Percentiles rank a stretch among this genome's conserved stretches.
phyloP scores from a whole-genome alignment of 2,113 vertebrate genomes.

The Cettia cetti region DNA sequence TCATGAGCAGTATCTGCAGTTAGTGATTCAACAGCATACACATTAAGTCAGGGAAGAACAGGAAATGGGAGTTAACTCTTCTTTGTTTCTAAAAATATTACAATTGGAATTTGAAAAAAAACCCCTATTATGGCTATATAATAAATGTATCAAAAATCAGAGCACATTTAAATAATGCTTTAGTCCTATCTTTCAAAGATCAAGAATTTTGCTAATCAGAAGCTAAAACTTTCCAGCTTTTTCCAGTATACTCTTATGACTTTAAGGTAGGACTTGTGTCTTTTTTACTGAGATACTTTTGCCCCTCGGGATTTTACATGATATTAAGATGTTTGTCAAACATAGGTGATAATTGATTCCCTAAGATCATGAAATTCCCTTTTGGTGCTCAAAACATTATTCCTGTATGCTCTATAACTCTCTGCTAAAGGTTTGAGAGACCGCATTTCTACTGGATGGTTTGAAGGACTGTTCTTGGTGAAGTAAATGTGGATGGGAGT shows the following conservation, averaged over 20 bases:
- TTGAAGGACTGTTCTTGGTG: not conserved
- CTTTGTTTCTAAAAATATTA: conserved; percentile 39
- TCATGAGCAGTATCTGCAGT: not conserved
- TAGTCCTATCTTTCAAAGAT: not conserved
- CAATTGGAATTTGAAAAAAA: not conserved
- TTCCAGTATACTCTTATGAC: fast-evolving
- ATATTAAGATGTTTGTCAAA: not conserved
- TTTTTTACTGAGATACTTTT: not conserved
- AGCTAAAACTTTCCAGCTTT: not conserved
- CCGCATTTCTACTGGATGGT: not conserved
- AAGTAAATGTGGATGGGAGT: fast-evolving
- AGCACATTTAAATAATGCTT: not conserved
- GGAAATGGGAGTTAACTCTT: conserved; percentile 46
- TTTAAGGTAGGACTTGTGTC: not conserved
- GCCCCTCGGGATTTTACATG: not conserved
- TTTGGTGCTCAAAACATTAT: not conserved
- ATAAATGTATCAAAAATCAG: not conserved
- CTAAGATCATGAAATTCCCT: not conserved
- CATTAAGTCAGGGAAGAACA: not conserved
- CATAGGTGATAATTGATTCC: not conserved
- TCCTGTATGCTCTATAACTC: not conserved
- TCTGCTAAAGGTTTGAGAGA: not conserved
- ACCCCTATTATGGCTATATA: not conserved
- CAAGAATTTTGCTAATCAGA: not conserved
- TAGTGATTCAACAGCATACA: not conserved